phyloP scores from a whole-genome alignment of 2,113 vertebrate species.

The Irena cyanogastra region DNA sequence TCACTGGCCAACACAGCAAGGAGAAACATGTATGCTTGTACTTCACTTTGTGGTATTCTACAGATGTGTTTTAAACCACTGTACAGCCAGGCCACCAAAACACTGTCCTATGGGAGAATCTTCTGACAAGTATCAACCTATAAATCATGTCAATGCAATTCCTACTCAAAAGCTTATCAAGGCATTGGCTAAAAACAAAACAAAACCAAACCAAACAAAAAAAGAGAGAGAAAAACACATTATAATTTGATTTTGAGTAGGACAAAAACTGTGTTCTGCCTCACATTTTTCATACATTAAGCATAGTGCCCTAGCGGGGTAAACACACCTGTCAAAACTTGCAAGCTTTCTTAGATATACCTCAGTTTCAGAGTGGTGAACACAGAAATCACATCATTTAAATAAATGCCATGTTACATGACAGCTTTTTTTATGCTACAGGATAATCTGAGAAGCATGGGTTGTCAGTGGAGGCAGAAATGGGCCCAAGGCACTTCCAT shows the following conservation, averaged over 20 bases:
- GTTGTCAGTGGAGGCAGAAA: slow-evolving; percentile 57
- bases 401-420: slow-evolving; percentile 59
- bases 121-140: background rate
- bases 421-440: slow-evolving; percentile 61
- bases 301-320: slow-evolving; percentile 9
- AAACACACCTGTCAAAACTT: slow-evolving; percentile 47
- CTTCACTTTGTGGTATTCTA: background rate
- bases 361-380: slow-evolving; percentile 41
- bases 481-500: slow-evolving; percentile 59
- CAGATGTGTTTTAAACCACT: background rate
- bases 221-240: background rate
- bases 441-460: slow-evolving; percentile 59
- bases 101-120: background rate
- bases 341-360: slow-evolving; percentile 24
- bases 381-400: slow-evolving; percentile 61
- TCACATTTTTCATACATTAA: slow-evolving; percentile 17
- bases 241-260: background rate
- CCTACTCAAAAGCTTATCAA: background rate
- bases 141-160: background rate
- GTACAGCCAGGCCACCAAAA: background rate
- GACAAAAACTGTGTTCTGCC: background rate
- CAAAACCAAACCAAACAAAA: background rate
- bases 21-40: background rate
- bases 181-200: background rate
- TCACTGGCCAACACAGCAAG: background rate